Evolutionary conservation across 2,113 vertebrate species (phyloP), one percentile per base, ranked within the genome.

Genomic region (Miniopterus natalensis): DNA sequence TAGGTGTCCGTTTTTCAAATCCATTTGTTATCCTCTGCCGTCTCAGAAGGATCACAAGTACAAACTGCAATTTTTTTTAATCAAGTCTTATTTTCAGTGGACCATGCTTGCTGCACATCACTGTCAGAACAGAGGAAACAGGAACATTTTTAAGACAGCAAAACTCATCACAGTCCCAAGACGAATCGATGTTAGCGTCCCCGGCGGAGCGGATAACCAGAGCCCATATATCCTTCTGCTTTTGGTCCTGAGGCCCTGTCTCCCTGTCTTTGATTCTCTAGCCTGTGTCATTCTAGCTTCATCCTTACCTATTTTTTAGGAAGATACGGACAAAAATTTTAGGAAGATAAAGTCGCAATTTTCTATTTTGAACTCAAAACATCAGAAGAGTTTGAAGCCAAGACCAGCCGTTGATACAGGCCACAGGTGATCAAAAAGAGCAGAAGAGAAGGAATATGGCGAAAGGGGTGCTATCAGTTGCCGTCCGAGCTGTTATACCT

Each of bases 1-100:
- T 15, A 31, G 42, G 40, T 68, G 36, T 71, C 84, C 47, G 65
- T 66, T 91, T 84, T 85, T 65, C n/a, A 13, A 89, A 84, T 40
- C 31, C 36, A 49, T 84, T 83, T 94, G 79, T 95, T 66, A 89
- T 77, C 81, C 93, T 73, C 73, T 73, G 66, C 29, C 45, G 88
- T 61, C 61, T 78, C 83, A 55, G 89, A 77, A 93, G n/a, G 29
- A 93, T 85, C 65, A 20, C 47, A 40, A 81, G 31, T 20, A 63
- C 36, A 78, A 81, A 51, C 25, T 63, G 27, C 45, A 66, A 55
- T 84, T 66, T 94, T 80, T 96, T 70, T 21, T 5, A 84, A 96
- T 77, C 36, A 91, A 93, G 63, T 8, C 61, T 95, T 89, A 81
- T 90, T 89, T 81, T 93, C 68, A 92, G 83, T 40, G 70, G 31